These are phyloP conservation scores for Thyatira batis DNA, from an alignment of 2,888 invertebrate species.

Conservation along the genomic window DNA sequence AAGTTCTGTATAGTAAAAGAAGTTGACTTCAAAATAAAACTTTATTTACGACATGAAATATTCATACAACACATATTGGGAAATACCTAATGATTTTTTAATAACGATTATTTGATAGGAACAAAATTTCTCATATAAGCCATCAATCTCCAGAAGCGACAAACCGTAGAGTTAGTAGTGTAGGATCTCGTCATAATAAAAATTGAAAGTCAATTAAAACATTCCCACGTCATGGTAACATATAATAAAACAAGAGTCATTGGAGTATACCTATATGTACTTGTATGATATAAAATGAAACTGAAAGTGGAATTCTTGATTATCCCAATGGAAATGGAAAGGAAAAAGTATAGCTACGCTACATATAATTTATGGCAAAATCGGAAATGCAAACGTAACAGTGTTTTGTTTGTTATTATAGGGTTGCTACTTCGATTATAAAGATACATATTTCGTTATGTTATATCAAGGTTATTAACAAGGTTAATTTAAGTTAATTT, in stretches of 20 bases:
- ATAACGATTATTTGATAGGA: too few species aligned
- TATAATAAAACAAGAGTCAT: constrained; percentile 41
- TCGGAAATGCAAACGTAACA: not conserved
- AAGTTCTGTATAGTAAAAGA: too few species aligned
- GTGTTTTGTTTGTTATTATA: constrained; percentile 1
- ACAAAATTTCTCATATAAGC: too few species aligned
- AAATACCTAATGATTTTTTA: too few species aligned
- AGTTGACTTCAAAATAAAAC: too few species aligned
- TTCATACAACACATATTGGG: too few species aligned
- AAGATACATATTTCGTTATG: not conserved
- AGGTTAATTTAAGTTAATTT: too few species aligned
- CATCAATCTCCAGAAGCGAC: too few species aligned
- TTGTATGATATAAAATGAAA: constrained; percentile 39
- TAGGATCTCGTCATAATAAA: constrained; percentile 19
- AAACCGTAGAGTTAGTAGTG: too few species aligned
- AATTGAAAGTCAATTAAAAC: constrained; percentile 44
- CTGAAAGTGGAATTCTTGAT: constrained; percentile 49
- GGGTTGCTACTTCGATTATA: not conserved
- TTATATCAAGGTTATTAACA: too few species aligned
- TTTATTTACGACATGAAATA: too few species aligned
- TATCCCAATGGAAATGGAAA: constrained; percentile 37
- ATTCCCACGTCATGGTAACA: constrained; percentile 28
- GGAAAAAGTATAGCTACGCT: constrained; percentile 8
- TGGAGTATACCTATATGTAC: constrained; percentile 27
- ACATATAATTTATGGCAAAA: constrained; percentile 5